Conservation (phyloP, 2,797 vertebrate species). For the Pangasius mekongensis region DNA sequence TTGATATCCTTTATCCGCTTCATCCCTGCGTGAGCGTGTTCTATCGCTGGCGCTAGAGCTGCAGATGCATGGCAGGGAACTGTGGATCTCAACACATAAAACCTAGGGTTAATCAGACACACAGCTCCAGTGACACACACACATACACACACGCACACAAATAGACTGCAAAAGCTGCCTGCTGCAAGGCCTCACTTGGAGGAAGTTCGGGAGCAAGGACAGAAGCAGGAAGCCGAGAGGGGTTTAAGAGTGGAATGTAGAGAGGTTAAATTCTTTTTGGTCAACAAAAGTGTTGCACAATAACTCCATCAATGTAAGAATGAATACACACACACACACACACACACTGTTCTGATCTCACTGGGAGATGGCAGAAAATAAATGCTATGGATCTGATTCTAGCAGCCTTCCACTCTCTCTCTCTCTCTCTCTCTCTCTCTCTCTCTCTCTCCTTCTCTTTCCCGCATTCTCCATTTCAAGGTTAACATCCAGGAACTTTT, state of each 20-base stretch:
- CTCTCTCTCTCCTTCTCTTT: conserved; percentile 3
- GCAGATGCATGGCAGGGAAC: conserved; percentile 2
- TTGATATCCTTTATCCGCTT: conserved; percentile 9
- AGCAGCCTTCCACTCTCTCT: conserved; percentile 15
- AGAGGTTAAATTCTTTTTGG: not conserved
- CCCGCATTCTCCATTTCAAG: conserved; percentile 60
- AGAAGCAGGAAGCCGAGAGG: conserved; percentile 21
- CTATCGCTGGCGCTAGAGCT: not conserved
- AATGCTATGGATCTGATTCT: conserved; percentile 31
- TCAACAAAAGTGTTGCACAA: not conserved
- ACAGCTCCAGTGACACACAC: conserved; percentile 4
- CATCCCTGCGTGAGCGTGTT: not conserved
- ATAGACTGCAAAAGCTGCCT: conserved; percentile 16
- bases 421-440: conserved; percentile 8
- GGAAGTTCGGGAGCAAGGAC: conserved; percentile 18
- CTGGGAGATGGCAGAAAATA: conserved; percentile 5
- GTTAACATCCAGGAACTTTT: conserved; percentile 60
- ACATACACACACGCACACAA: not conserved
- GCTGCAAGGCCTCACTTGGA: conserved; percentile 3
- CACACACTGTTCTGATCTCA: conserved; percentile 6
- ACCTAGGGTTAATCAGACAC: conserved; percentile 40
- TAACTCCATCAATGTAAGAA: not conserved
- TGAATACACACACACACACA: conserved; percentile 5
- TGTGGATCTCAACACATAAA: conserved; percentile 25
- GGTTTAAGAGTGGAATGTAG: conserved; percentile 1